These are phyloP conservation scores for Clarias magur DNA, from an alignment of 2,113 vertebrate genomes.

Conservation along the genomic window DNA sequence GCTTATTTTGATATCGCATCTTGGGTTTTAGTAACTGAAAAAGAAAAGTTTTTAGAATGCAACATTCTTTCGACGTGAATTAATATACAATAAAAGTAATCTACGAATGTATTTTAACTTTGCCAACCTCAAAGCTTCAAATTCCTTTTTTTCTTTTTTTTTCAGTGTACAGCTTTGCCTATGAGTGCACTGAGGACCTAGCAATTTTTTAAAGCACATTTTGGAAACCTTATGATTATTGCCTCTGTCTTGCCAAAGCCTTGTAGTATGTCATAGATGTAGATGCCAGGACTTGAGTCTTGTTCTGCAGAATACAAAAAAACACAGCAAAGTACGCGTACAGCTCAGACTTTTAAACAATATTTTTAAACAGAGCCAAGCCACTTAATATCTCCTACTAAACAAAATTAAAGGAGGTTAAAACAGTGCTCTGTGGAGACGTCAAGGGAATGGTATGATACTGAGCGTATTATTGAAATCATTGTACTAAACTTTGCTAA, in stretches of 20 bases:
- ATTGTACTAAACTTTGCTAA: not conserved
- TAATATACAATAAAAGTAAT: slow-evolving; percentile 10
- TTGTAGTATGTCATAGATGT: slow-evolving; percentile 65
- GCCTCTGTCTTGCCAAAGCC: slow-evolving; percentile 67
- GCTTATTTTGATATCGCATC: not conserved
- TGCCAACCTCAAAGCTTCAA: not conserved
- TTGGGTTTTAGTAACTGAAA: not conserved
- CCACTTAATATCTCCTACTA: slow-evolving; percentile 17
- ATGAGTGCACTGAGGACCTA: slow-evolving; percentile 46
- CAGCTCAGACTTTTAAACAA: slow-evolving; percentile 12
- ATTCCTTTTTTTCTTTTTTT: not conserved
- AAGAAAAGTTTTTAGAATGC: slow-evolving; percentile 4
- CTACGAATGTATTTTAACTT: not conserved
- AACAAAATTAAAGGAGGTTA: slow-evolving; percentile 11
- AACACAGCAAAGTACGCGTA: slow-evolving; percentile 27
- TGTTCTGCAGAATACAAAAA: slow-evolving; percentile 25
- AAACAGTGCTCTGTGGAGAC: not conserved
- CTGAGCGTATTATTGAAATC: not conserved
- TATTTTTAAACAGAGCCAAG: slow-evolving; percentile 19
- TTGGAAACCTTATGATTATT: slow-evolving; percentile 76
- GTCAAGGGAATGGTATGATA: slow-evolving; percentile 17
- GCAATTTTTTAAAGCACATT: slow-evolving; percentile 82
- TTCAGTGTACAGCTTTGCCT: slow-evolving; percentile 18
- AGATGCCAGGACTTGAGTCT: slow-evolving; percentile 61
- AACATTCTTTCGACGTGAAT: not conserved